Base-by-base conservation (phyloP, 2,888 invertebrate species). In the Drosophila anceps region DNA sequence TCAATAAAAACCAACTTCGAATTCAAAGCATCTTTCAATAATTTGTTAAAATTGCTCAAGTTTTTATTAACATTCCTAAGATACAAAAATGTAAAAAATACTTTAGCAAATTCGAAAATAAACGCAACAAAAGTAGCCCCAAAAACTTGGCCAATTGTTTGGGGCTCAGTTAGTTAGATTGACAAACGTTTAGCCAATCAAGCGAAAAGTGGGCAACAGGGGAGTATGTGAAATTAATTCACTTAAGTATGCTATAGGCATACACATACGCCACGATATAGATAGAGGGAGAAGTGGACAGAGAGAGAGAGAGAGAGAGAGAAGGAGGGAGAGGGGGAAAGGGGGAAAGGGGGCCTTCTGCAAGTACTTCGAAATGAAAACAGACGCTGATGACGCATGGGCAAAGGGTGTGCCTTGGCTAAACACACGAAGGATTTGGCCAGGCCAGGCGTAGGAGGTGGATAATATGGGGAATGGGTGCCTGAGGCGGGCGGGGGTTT, bases 151-250 rank as follows among this genome's bases (percentile, higher is more conserved):
- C 41, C 46, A 59, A 51, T 33, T 43, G 33, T 27, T 31, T 33
- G 37, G 44, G 31, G n/a, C 13, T 4, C 5, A 6, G 48, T n/a
- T 48, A 29, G 18, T 31, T 31, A 35, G 44, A 20, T 51, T 41
- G 41, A 7, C 35, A 27, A 15, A 39, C 37, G 20, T 35, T 59
- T 59, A 54, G 37, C 33, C 63, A 67, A 71, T 66, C 62, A 62
- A 54, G 48, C 57, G 51, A 33, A 67, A 55, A 64, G 50, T 6
- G 20, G 51, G 69, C 33, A 18, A 39, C 54, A 13, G 20, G 24
- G 46, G 50, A 71, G 62, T 76, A 79, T 76, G 69, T 79, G 79
- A 85, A 80, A 85, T 83, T 84, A 84, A 84, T 85, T 84, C 77
- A 78, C 83, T 83, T 81, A 83, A 84, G 82, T 82, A 84, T 81